phyloP scores from a whole-genome alignment of 2,888 invertebrate species.

The Ichneumon xanthorius region DNA sequence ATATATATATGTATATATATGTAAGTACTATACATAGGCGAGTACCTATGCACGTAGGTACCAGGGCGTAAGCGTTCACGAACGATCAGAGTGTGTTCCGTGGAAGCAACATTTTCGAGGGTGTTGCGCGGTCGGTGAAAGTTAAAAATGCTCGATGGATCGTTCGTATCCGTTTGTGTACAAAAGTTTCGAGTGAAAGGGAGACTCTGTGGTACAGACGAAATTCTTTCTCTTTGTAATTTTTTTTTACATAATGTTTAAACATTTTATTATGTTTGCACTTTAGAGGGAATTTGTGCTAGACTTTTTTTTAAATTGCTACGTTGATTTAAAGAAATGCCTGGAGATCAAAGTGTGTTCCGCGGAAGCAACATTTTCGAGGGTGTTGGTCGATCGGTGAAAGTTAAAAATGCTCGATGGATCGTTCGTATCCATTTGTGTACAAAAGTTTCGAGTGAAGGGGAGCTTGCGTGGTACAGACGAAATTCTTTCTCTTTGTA shows the following conservation, averaged over 20 bases:
- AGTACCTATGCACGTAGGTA: slow-evolving; percentile 41
- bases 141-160: slow-evolving; percentile 37
- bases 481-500: background rate
- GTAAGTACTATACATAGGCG: slow-evolving; percentile 42
- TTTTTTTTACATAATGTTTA: background rate
- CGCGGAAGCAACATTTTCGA: slow-evolving; percentile 38
- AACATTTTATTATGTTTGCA: background rate
- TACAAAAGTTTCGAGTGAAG: slow-evolving; percentile 23
- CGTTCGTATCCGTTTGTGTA: slow-evolving; percentile 33
- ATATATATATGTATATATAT: slow-evolving; percentile 46
- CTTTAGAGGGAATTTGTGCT: background rate
- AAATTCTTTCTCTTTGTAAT: background rate
- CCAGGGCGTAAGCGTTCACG: slow-evolving; percentile 48
- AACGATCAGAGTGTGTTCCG: slow-evolving; percentile 26
- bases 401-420: slow-evolving; percentile 42
- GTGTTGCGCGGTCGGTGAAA: slow-evolving; percentile 47
- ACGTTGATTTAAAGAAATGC: too few relatives aligned
- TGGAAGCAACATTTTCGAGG: slow-evolving; percentile 39
- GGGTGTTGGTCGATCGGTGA: slow-evolving; percentile 44
- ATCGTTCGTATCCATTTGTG: slow-evolving; percentile 29
- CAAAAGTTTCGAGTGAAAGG: slow-evolving; percentile 25
- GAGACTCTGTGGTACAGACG: background rate
- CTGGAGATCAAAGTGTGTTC: slow-evolving; percentile 2
- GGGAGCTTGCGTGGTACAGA: background rate
- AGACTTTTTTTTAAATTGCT: background rate